Base-by-base conservation (phyloP, 2,888 invertebrate genomes). In the Malthinus seriepunctatus region DNA sequence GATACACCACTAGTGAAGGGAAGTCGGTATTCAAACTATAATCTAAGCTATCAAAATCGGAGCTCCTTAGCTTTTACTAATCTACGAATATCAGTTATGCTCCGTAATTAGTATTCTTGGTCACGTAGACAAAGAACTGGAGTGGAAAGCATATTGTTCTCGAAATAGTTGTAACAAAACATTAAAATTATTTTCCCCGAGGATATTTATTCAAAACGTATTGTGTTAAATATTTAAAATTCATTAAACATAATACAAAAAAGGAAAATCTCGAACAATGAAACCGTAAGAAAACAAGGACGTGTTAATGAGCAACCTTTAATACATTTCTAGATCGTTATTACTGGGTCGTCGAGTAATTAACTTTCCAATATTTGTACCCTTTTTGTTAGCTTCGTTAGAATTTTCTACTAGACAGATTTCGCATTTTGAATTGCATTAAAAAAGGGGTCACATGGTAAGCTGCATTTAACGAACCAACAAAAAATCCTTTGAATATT, bases 331-430 rank as follows among this genome's bases (percentile, higher is more conserved):
- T 33, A 45, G 56, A 51, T 56, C 56, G 56, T 51, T 47, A 56
- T 51, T 46, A 37, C 50, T 32, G 46, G 56, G 46, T 37, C 56
- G 47, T 46, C 48, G 51, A 57, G 57, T 57, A 57, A 57, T 57
- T 57, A 57, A 57, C 57, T 57, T 52, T 48, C 57, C 57, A 48
- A 57, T 57, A 57, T 57, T 57, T 57, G 57, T 51, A 48, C 42
- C 51, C 51, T 51, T 57, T 57, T 57, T 51, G 51, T 57, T 52
- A 34, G 57, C 47, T 57, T 57, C 57, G 57, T 57, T 57, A 57
- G 52, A 57, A 57, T 57, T 57, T 57, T 23, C 23, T 23, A 23
- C 3, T 23, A 23, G 23, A 23, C n/a, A n/a, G n/a, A n/a, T n/a
- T n/a, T n/a, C n/a, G n/a, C n/a, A n/a, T n/a, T n/a, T n/a, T n/a